These are phyloP conservation scores for Ricordea florida DNA, from an alignment of 92 coral and sea anemone species.

Conservation along the genomic window DNA sequence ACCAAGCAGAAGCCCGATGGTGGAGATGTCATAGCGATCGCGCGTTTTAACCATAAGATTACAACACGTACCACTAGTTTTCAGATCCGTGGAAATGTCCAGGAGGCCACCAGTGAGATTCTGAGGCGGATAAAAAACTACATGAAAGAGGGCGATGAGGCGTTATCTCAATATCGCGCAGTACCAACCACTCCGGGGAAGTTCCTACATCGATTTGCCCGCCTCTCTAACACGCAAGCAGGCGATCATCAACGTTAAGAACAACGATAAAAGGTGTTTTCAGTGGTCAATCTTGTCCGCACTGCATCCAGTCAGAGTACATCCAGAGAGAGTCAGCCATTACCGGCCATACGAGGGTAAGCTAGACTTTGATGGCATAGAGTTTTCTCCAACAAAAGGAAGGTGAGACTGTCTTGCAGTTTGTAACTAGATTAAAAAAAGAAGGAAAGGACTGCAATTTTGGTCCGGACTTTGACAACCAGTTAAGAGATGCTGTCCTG, in stretches of 20 bases:
- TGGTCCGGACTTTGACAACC: slow-evolving; percentile 40
- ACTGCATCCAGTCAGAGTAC: background rate
- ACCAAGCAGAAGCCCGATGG: background rate
- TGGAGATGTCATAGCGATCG: background rate
- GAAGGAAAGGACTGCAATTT: slow-evolving; percentile 39
- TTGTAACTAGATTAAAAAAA: slow-evolving; percentile 21
- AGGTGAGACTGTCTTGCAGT: slow-evolving; percentile 32
- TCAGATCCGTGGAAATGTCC: background rate
- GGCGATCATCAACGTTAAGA: slow-evolving; percentile 13
- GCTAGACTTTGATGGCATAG: slow-evolving; percentile 5
- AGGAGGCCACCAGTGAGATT: background rate
- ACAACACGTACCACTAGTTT: background rate
- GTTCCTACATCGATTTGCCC: slow-evolving; percentile 7
- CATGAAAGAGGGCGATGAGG: slow-evolving; percentile 27
- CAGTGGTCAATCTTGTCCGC: slow-evolving; percentile 18
- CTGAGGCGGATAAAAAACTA: background rate
- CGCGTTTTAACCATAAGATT: background rate
- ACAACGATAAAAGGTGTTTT: slow-evolving; percentile 14
- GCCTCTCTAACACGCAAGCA: background rate
- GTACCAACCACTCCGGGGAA: slow-evolving; percentile 7
- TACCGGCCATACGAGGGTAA: background rate
- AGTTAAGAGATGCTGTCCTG: slow-evolving; percentile 39
- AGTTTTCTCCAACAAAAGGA: slow-evolving; percentile 1
- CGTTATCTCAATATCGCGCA: background rate
- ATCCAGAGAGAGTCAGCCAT: background rate